Conservation (phyloP, 2,113 vertebrate species). For the Microcebus griseorufus region DNA sequence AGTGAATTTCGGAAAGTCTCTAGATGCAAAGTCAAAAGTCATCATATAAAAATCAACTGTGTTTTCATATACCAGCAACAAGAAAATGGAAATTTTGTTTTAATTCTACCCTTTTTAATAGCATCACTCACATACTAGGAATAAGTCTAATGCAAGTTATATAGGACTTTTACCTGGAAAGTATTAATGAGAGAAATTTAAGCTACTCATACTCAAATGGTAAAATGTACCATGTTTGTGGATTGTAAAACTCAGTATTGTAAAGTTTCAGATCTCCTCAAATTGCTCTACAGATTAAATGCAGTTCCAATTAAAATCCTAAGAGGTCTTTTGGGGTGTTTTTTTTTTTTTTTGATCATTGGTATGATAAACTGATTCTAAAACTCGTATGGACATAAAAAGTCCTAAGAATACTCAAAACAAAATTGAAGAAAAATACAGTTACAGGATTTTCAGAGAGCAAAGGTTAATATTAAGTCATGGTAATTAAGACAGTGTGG, state of each 20-base stretch:
- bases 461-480: not conserved
- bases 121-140: not conserved
- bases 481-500: not conserved
- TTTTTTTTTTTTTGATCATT: not conserved
- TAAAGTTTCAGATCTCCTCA: not conserved
- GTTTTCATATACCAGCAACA: not conserved
- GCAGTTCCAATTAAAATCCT: not conserved
- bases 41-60: not conserved
- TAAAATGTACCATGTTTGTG: not conserved
- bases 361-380: not conserved
- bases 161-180: not conserved
- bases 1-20: not conserved
- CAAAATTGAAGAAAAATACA: not conserved
- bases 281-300: not conserved
- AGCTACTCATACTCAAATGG: not conserved
- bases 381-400: not conserved
- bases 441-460: not conserved
- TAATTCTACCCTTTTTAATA: not conserved
- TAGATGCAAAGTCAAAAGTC: not conserved
- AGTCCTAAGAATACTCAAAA: not conserved
- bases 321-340: not conserved
- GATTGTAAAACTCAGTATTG: not conserved
- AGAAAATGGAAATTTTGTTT: not conserved
- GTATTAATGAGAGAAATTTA: constrained; percentile 21
- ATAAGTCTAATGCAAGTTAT: constrained; percentile 13